Evolutionary conservation across 35 echinoderm and acorn worm species (phyloP).

Genomic region (Amphiura filiformis): DNA sequence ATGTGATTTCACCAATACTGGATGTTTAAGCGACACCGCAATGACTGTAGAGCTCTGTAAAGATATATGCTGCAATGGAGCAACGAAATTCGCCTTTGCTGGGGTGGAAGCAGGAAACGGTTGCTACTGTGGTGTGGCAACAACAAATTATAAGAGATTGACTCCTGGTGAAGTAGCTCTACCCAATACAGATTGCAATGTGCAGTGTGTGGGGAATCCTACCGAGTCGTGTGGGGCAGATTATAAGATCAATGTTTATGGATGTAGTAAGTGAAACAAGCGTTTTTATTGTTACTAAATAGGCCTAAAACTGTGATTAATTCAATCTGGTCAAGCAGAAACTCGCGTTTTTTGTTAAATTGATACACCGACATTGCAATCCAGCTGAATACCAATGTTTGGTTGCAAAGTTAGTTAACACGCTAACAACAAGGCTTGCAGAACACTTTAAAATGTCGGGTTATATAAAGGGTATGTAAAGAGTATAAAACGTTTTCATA

Average conservation of each 20-base stretch:
- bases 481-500: too few relatives aligned
- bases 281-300: too few relatives aligned
- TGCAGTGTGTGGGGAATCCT: conserved; percentile 38
- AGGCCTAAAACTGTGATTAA: too few relatives aligned
- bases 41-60: conserved; percentile 39
- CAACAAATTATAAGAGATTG: not conserved
- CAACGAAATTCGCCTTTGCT: not conserved
- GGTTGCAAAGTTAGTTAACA: too few relatives aligned
- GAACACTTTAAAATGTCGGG: too few relatives aligned
- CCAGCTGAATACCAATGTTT: too few relatives aligned
- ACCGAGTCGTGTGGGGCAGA: conserved; percentile 58
- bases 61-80: conserved; percentile 25
- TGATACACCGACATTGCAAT: too few relatives aligned
- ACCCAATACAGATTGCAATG: conserved; percentile 31
- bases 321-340: too few relatives aligned
- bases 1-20: not conserved
- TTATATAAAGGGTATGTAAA: too few relatives aligned
- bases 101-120: conserved; percentile 16
- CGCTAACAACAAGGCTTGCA: too few relatives aligned
- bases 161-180: not conserved
- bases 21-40: not conserved
- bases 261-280: conserved; percentile 51
- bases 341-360: too few relatives aligned
- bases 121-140: conserved; percentile 13
- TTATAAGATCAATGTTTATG: conserved; percentile 35